Conservation (phyloP, 2,113 vertebrate species). For the Phocoena phocoena region DNA sequence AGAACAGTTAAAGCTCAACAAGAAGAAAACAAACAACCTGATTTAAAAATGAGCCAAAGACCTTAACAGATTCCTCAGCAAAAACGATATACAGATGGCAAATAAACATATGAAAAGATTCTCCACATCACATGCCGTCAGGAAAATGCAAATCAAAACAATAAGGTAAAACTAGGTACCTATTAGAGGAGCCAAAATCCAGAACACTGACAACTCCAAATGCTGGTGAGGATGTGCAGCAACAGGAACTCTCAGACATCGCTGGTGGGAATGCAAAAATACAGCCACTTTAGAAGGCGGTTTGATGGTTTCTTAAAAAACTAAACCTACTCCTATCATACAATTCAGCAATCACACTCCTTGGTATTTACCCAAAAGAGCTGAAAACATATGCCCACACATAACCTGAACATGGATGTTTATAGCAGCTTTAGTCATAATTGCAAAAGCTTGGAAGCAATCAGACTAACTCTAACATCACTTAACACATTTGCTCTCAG, state of each 20-base stretch:
- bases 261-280: background rate
- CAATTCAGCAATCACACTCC: background rate
- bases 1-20: background rate
- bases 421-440: background rate
- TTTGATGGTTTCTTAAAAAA: background rate
- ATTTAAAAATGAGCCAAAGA: background rate
- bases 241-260: background rate
- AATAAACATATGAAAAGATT: background rate
- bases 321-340: background rate
- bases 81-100: background rate
- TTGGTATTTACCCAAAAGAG: background rate
- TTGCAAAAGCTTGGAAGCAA: background rate
- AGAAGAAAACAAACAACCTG: background rate
- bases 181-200: background rate
- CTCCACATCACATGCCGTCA: background rate
- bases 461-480: background rate
- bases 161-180: background rate
- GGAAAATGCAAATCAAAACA: background rate
- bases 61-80: background rate
- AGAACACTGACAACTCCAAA: background rate
- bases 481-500: background rate
- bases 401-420: background rate
- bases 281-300: background rate
- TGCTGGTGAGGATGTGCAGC: background rate
- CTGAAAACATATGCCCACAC: background rate